Evolutionary conservation across 1,140 invertebrate species (phyloP), one percentile per base, ranked within the genome.

Genomic region (Zophobas atratus): DNA sequence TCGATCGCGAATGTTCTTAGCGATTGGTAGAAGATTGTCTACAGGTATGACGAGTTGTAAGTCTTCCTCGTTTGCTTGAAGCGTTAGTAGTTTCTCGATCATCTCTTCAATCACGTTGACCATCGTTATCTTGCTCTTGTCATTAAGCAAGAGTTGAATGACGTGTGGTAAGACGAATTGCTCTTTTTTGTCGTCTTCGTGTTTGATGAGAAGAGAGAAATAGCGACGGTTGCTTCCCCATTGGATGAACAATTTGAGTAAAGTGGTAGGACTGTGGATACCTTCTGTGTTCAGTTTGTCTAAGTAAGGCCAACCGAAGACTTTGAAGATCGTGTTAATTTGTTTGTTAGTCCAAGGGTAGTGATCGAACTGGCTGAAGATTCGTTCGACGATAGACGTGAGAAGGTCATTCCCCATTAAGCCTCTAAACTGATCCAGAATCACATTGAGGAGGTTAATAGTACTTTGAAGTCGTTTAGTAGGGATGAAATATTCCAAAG

Each of bases 401-500:
- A 96, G 85, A 36, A 95, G 87, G 56, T 89, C 84, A 0, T 90
- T 86, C 43, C 89, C 89, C 86, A 96, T 91, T 60, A 93, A 90
- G 6, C 93, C 93, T 0, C 95, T 95, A 84, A 97, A 94, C 86
- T 97, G 93, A 85, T 96, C 92, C n/a, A 96, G 90, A 34, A 97
- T 91, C 20, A 94, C 90, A 49, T 92, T 91, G 51, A 97, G 88
- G 2, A 96, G 88, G 86, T 95, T 94, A 0, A 96, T 86, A 2
- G 93, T 89, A 79, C 95, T 93, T 74, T 93, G 90, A 6, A 96
- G 84, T 63, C 92, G 90, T 82, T 94, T 94, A 1, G 94, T 93
- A 32, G 93, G 92, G 56, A 92, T 88, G 1, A 92, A 89, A 39
- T 89, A 89, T 46, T 89, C 88, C 2, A 94, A 84, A 85, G 94